Evolutionary conservation across 2,797 vertebrate species (phyloP), one percentile per base, ranked within the genome.

Genomic region (Parotocinclus haroldoi): DNA sequence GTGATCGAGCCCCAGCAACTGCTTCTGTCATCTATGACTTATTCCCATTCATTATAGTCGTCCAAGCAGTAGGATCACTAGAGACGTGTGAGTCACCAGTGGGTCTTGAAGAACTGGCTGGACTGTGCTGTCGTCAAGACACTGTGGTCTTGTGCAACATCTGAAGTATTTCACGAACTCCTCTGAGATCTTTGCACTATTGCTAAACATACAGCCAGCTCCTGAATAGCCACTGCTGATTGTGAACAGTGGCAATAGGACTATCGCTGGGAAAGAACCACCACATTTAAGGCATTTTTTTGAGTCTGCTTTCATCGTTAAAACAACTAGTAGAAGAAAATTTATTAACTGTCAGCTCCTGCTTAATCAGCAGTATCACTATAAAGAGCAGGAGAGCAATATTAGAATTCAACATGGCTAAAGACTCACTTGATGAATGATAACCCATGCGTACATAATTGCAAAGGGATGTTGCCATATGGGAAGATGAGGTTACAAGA

Each of bases 31-130:
- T 13, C 45, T 48, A 44, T 56, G 74, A 72, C 66, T 71, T 76
- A 52, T 65, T 56, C 64, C 63, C 66, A 70, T 75, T 72, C 68
- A 63, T 68, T 51, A 67, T 36, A 37, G 83, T 83, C 82, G 82
- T 82, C 81, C 74, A 62, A 82, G 82, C 83, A 77, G 68, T 73
- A 72, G 72, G 76, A 66, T 82, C 72, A 79, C 73, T 77, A 86
- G 86, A 89, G 86, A 87, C 80, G 53, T 75, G 75, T 84, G 85
- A 87, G 79, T 91, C 87, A 89, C 76, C 57, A 48, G 50, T 1
- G 88, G 88, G 87, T 89, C 88, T 84, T 86, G 82, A 80, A 83
- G 84, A 89, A 82, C 61, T 79, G 78, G 83, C 79, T 67, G 73
- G 80, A 79, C 79, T 0, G 69, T 69, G 58, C 80, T 63, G 69